Evolutionary conservation across 2,797 vertebrate species (phyloP).

Genomic region (Adelosebastes latens): DNA sequence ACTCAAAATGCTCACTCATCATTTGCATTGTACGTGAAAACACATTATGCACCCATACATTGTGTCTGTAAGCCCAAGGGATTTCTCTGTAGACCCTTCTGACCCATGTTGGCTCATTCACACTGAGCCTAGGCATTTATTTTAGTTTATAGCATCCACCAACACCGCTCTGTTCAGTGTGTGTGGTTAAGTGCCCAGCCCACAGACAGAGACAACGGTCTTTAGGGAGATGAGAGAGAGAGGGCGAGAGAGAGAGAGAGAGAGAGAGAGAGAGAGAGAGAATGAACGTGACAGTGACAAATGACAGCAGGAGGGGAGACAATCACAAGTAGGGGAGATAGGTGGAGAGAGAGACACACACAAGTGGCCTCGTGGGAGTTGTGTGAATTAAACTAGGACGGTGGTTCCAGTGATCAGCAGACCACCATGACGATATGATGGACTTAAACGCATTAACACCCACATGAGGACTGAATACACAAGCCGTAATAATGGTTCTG

Average conservation of each 20-base stretch:
- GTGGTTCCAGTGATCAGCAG: constrained; percentile 46
- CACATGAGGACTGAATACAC: constrained; percentile 1
- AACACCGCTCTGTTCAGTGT: constrained; percentile 10
- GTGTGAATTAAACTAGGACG: constrained; percentile 46
- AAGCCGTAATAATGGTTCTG: not conserved
- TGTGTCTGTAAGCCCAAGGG: not conserved
- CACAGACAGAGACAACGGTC: constrained; percentile 35
- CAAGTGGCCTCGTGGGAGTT: constrained; percentile 29
- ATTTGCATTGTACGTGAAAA: not conserved
- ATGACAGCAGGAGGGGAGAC: constrained; percentile 48
- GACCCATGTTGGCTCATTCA: constrained; percentile 1
- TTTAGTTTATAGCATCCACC: constrained; percentile 28
- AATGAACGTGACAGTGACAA: constrained; percentile 62
- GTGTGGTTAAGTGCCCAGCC: constrained; percentile 27
- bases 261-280: constrained; percentile 18
- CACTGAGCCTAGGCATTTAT: constrained; percentile 15
- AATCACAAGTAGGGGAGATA: constrained; percentile 40
- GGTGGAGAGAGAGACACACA: constrained; percentile 27
- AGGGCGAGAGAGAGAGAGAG: constrained; percentile 14
- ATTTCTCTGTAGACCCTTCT: not conserved
- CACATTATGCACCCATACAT: not conserved
- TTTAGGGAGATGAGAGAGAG: constrained; percentile 23
- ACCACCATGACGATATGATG: constrained; percentile 41
- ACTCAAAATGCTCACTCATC: not conserved
- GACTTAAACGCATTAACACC: constrained; percentile 32